Evolutionary conservation across 2,113 vertebrate genomes (phyloP).

Genomic region (Arothron firmamentum): DNA sequence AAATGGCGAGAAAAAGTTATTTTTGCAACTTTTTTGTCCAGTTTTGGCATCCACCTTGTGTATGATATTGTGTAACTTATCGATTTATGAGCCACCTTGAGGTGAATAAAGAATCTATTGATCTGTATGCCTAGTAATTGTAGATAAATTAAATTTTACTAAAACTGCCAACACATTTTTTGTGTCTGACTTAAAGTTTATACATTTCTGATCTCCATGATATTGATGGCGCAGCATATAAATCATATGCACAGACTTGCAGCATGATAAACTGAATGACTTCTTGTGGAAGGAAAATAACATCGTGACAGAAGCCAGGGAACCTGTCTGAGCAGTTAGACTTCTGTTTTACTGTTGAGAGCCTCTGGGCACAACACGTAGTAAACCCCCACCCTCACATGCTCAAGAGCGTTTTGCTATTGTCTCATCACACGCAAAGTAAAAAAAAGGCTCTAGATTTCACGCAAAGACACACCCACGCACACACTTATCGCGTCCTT

Average conservation of each 20-base stretch:
- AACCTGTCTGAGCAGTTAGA: constrained; percentile 8
- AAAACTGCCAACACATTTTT: constrained; percentile 29
- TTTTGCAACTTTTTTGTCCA: constrained; percentile 70
- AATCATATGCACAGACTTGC: too few species aligned
- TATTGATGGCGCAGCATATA: background rate
- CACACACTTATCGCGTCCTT: too few species aligned
- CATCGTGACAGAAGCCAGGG: background rate
- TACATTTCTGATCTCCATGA: background rate
- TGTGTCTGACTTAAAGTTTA: background rate
- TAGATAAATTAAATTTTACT: constrained; percentile 71
- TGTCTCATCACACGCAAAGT: too few species aligned
- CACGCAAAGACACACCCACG: too few species aligned
- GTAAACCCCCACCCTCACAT: too few species aligned
- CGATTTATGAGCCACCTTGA: constrained; percentile 65
- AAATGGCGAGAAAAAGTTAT: constrained; percentile 64
- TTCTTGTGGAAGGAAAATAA: too few species aligned
- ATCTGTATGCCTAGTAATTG: constrained; percentile 60
- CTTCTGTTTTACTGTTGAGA: background rate
- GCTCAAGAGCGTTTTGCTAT: too few species aligned
- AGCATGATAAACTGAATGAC: too few species aligned
- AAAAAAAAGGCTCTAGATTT: too few species aligned
- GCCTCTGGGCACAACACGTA: too few species aligned
- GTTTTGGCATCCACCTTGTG: constrained; percentile 64
- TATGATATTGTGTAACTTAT: constrained; percentile 74
- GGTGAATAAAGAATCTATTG: constrained; percentile 63